These are phyloP conservation scores for Copidosoma floridanum DNA, from an alignment of 1,140 invertebrate genomes.

Conservation along the genomic window DNA sequence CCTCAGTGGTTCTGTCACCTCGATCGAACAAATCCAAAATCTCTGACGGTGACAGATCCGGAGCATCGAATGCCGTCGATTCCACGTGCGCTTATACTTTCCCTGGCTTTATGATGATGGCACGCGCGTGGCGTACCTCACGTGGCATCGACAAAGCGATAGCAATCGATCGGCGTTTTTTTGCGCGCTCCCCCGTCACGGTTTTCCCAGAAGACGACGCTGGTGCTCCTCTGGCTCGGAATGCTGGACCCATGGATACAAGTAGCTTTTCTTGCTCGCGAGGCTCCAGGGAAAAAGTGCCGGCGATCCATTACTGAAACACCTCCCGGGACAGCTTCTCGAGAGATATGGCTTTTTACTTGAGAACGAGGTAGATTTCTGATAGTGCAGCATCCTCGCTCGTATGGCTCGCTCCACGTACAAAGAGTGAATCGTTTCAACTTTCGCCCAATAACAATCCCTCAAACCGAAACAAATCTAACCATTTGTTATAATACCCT, in stretches of 20 bases:
- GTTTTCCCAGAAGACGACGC: not conserved
- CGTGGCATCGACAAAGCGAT: slow-evolving; percentile 28
- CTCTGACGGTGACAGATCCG: too few relatives aligned
- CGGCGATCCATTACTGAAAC: slow-evolving; percentile 11
- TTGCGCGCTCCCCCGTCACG: not conserved
- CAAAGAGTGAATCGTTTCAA: too few relatives aligned
- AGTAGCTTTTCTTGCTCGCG: too few relatives aligned
- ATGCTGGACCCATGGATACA: too few relatives aligned
- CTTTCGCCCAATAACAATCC: too few relatives aligned
- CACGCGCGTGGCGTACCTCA: slow-evolving; percentile 30
- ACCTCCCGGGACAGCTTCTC: not conserved
- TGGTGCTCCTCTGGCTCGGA: not conserved
- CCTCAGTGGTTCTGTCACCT: too few relatives aligned
- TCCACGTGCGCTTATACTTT: too few relatives aligned
- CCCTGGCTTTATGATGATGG: slow-evolving; percentile 15
- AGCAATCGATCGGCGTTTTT: slow-evolving; percentile 22
- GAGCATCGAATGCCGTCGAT: slow-evolving; percentile 2
- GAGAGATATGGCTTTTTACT: too few relatives aligned
- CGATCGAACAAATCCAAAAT: too few relatives aligned
- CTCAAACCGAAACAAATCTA: too few relatives aligned
- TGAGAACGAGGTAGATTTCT: too few relatives aligned
- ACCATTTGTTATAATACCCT: too few relatives aligned
- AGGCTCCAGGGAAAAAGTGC: not conserved
- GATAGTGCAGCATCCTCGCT: not conserved
- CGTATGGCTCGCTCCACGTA: not conserved